phyloP scores from a whole-genome alignment of 2,888 invertebrate species.

The Drosophila multiciliata region DNA sequence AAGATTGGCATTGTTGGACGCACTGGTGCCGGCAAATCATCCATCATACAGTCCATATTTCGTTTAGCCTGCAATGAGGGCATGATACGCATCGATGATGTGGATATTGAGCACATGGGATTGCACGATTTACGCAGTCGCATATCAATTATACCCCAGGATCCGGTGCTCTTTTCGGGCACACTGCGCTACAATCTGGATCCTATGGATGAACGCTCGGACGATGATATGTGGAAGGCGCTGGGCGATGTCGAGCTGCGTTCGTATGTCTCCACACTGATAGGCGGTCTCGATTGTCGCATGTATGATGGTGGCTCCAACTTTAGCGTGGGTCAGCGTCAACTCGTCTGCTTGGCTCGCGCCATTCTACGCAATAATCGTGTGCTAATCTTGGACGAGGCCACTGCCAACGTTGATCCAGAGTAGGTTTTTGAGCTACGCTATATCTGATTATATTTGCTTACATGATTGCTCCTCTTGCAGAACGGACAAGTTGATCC shows the following conservation, averaged over 20 bases:
- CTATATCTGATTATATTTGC: neutral
- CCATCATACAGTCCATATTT: conserved; percentile 93
- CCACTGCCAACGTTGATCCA: conserved; percentile 95
- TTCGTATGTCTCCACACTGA: conserved; percentile 87
- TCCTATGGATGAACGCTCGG: conserved; percentile 91
- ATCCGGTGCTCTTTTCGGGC: conserved; percentile 94
- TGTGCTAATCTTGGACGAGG: conserved; percentile 94
- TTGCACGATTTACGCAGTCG: conserved; percentile 91
- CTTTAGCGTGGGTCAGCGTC: conserved; percentile 95
- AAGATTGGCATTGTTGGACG: conserved; percentile 94
- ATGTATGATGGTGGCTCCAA: conserved; percentile 92
- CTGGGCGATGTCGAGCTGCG: conserved; percentile 92
- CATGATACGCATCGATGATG: conserved; percentile 90
- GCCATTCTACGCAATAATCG: conserved; percentile 92
- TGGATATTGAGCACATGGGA: conserved; percentile 90
- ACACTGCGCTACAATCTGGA: conserved; percentile 94
- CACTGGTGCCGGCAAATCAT: conserved; percentile 95
- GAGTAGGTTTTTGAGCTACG: conserved; percentile 86
- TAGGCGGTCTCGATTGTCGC: conserved; percentile 87
- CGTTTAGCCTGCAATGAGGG: conserved; percentile 92
- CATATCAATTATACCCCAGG: conserved; percentile 97
- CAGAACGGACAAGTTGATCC: conserved; percentile 93
- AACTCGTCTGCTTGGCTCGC: conserved; percentile 93
- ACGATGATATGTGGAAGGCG: conserved; percentile 91
- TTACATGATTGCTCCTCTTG: conserved; percentile 10